Evolutionary conservation across 2,888 invertebrate species (phyloP).

Genomic region (Gymnosoma rotundatum): DNA sequence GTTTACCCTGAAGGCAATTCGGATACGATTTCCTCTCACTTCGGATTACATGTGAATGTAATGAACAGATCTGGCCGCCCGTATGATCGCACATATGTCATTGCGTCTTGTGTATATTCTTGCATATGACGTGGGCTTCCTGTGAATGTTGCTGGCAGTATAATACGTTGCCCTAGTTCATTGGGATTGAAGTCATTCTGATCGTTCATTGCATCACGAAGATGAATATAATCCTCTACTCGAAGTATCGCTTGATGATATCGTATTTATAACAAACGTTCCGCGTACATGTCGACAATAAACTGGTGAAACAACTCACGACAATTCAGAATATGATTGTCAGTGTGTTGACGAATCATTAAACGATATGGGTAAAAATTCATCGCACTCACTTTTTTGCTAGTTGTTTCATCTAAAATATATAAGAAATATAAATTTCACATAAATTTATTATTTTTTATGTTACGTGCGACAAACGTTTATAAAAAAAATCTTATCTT

Average conservation of each 20-base stretch:
- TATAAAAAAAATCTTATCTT: too few relatives aligned
- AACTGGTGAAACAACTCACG: too few relatives aligned
- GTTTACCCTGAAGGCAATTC: constrained; percentile 41
- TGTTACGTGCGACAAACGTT: too few relatives aligned
- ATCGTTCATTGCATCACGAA: constrained; percentile 48
- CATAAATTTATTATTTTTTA: too few relatives aligned
- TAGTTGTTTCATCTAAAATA: too few relatives aligned
- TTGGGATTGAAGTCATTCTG: background rate
- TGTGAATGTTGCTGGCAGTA: constrained; percentile 30
- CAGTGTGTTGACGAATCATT: too few relatives aligned
- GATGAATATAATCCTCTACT: constrained; percentile 57
- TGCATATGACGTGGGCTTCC: constrained; percentile 78
- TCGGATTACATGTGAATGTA: constrained; percentile 26
- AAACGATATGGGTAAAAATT: too few relatives aligned
- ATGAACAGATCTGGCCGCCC: constrained; percentile 30
- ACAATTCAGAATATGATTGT: too few relatives aligned
- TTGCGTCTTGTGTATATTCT: constrained; percentile 71
- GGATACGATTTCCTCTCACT: constrained; percentile 30
- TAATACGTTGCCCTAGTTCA: constrained; percentile 1
- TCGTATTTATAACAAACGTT: constrained; percentile 21
- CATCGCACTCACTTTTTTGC: too few relatives aligned
- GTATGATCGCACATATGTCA: constrained; percentile 71
- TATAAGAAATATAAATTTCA: too few relatives aligned
- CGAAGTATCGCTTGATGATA: constrained; percentile 54
- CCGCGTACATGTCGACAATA: too few relatives aligned